Evolutionary conservation across 1,140 invertebrate species (phyloP).

Genomic region (Agrilus planipennis): DNA sequence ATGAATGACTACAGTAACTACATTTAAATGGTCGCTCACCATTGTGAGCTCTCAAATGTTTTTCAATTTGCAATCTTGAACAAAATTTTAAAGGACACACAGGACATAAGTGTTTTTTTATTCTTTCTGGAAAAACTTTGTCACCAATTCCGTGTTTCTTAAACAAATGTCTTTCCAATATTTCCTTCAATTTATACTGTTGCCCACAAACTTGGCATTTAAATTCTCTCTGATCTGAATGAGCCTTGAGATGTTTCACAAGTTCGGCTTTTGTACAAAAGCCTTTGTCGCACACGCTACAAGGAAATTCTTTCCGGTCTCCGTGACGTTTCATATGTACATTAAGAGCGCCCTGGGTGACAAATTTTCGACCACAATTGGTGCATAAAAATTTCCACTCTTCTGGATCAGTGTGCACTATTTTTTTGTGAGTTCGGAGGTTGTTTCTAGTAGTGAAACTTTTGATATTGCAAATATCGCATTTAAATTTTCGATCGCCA

Average conservation of each 20-base stretch:
- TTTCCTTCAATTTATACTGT: not conserved
- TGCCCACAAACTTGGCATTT: not conserved
- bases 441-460: slow-evolving; percentile 32
- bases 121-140: not conserved
- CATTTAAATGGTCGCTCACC: not conserved
- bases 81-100: not conserved
- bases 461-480: slow-evolving; percentile 47
- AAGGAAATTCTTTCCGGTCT: slow-evolving; percentile 8
- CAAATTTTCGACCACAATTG: slow-evolving; percentile 28
- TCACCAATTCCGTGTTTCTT: slow-evolving; percentile 1
- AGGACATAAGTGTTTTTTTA: not conserved
- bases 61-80: not conserved
- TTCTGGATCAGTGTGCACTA: slow-evolving; percentile 19
- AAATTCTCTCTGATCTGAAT: not conserved
- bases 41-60: slow-evolving; percentile 1
- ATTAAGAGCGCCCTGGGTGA: slow-evolving; percentile 20
- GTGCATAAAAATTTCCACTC: slow-evolving; percentile 25
- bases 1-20: not conserved
- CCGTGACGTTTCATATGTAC: slow-evolving; percentile 22
- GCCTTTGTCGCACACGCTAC: not conserved
- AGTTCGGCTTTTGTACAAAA: slow-evolving; percentile 3
- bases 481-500: slow-evolving; percentile 55
- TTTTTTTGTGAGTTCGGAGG: slow-evolving; percentile 16
- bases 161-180: slow-evolving; percentile 1
- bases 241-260: not conserved